phyloP scores from a whole-genome alignment of 2,113 vertebrate genomes.

The Orientallactaga bullata region DNA sequence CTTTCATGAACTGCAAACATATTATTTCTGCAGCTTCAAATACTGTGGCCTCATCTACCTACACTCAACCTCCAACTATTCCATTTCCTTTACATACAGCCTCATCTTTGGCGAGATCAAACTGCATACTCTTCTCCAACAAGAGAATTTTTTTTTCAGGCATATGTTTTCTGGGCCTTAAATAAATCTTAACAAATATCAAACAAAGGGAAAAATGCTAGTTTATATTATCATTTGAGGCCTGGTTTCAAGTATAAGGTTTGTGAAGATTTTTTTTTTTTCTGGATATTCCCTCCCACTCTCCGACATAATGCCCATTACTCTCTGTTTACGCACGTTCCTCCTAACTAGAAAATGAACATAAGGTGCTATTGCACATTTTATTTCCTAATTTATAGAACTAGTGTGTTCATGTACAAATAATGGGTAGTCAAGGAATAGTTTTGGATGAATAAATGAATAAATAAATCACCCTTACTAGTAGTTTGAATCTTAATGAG shows the following conservation, averaged over 20 bases:
- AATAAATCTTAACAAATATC: background rate
- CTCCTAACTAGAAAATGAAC: background rate
- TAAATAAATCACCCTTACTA: background rate
- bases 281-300: background rate
- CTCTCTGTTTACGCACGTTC: background rate
- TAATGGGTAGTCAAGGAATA: background rate
- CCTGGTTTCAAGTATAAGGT: background rate
- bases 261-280: background rate
- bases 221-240: background rate
- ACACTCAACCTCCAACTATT: background rate
- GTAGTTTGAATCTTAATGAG: background rate
- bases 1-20: background rate
- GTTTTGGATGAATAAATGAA: conserved; percentile 5
- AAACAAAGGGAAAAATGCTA: background rate
- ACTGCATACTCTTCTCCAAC: background rate
- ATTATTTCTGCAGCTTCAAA: background rate
- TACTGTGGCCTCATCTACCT: background rate
- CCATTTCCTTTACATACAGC: background rate
- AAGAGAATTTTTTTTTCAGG: background rate
- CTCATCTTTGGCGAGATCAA: background rate
- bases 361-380: background rate
- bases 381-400: background rate
- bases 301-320: background rate
- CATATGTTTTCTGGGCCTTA: background rate
- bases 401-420: background rate